phyloP scores from a whole-genome alignment of 2,113 vertebrate species.

The Sinosuthora webbiana region DNA sequence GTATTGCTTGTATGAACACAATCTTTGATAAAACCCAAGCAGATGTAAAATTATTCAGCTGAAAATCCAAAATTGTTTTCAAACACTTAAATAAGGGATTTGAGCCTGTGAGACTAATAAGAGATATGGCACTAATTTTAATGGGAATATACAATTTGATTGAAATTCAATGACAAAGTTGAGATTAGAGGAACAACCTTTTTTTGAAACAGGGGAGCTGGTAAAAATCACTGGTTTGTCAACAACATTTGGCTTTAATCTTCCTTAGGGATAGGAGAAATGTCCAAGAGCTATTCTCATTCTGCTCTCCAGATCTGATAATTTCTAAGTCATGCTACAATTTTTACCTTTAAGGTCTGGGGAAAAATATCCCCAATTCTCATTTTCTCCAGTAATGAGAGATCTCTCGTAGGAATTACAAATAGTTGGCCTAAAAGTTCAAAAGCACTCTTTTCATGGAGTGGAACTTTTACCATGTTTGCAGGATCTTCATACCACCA shows the following conservation, averaged over 20 bases:
- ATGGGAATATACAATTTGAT: background rate
- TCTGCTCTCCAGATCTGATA: background rate
- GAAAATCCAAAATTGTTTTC: background rate
- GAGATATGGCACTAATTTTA: background rate
- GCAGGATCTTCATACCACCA: background rate
- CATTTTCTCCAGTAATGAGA: background rate
- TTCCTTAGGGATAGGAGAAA: background rate
- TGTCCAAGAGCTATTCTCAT: background rate
- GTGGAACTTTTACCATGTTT: background rate
- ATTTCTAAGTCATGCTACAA: background rate
- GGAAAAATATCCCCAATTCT: background rate
- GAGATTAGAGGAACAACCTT: background rate
- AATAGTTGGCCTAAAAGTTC: background rate
- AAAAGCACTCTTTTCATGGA: background rate
- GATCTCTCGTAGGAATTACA: background rate
- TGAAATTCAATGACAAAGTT: background rate
- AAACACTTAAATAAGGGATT: background rate
- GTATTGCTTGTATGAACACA: background rate
- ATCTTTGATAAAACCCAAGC: background rate
- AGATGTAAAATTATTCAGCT: background rate
- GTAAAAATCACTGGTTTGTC: background rate
- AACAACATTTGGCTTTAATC: background rate
- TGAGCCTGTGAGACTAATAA: background rate
- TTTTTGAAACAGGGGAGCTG: background rate
- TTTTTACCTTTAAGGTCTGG: background rate